These are phyloP conservation scores for Crotalus adamanteus DNA, from an alignment of 2,797 vertebrate species.

Conservation along the genomic window DNA sequence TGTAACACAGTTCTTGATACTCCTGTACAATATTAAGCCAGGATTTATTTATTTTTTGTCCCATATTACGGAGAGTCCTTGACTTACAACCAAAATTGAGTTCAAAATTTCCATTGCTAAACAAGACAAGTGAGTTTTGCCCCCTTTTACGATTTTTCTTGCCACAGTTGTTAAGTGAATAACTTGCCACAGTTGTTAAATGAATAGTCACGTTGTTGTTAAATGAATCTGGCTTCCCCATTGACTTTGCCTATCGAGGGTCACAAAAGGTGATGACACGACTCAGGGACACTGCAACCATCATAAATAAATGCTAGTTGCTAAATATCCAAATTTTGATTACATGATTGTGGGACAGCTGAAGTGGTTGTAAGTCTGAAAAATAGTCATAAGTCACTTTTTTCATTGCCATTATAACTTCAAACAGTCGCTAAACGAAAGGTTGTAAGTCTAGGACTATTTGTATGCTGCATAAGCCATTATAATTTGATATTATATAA, in stretches of 20 bases:
- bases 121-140: background rate
- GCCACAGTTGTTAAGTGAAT: background rate
- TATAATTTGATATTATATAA: background rate
- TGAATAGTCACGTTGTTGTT: background rate
- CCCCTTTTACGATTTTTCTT: background rate
- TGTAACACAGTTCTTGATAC: background rate
- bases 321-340: background rate
- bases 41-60: background rate
- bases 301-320: background rate
- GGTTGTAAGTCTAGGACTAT: background rate
- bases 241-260: background rate
- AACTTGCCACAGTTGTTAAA: background rate
- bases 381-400: background rate
- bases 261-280: background rate
- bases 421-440: background rate
- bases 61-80: background rate
- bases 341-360: background rate
- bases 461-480: background rate
- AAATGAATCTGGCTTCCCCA: background rate
- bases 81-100: background rate
- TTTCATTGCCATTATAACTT: background rate
- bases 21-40: background rate
- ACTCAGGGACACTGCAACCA: background rate
- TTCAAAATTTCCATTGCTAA: background rate
- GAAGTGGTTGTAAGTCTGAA: background rate